These are phyloP conservation scores for Pyxicephalus adspersus DNA, from an alignment of 2,113 vertebrate genomes.

Conservation along the genomic window DNA sequence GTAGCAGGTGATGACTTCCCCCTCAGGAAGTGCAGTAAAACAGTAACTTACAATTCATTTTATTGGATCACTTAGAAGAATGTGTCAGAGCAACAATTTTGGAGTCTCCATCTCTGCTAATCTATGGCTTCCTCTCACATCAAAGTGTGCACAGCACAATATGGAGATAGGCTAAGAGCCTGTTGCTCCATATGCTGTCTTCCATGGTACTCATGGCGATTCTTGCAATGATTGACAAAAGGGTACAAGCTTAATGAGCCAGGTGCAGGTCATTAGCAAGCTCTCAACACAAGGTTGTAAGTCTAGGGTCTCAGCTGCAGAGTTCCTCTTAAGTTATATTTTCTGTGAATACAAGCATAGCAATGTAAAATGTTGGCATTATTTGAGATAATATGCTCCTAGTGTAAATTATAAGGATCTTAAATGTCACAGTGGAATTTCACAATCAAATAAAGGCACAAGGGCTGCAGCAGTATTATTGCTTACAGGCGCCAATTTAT, in stretches of 20 bases:
- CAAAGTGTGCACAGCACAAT: constrained; percentile 24
- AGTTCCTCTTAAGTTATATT: not conserved
- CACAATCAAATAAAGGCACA: not conserved
- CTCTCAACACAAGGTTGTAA: not conserved
- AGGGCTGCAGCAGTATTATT: not conserved
- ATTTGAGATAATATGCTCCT: not conserved
- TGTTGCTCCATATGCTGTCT: constrained; percentile 17
- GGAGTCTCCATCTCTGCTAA: constrained; percentile 15
- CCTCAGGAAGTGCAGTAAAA: constrained; percentile 7
- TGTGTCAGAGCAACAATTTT: constrained; percentile 31
- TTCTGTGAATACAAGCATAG: not conserved
- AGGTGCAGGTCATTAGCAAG: constrained; percentile 44
- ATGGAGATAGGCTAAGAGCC: constrained; percentile 20
- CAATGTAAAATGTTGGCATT: not conserved
- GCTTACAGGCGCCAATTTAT: not conserved
- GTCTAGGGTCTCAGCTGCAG: constrained; percentile 3
- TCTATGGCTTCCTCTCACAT: constrained; percentile 28
- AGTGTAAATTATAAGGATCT: constrained; percentile 1
- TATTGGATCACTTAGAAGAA: constrained; percentile 34
- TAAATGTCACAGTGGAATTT: not conserved
- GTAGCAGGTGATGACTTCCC: not conserved
- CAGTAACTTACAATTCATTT: constrained; percentile 16
- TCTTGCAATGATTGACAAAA: constrained; percentile 28
- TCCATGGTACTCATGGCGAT: constrained; percentile 11
- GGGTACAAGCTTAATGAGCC: constrained; percentile 39